Evolutionary conservation across 2,888 invertebrate genomes (phyloP).

Genomic region (Silvanus unidentatus): DNA sequence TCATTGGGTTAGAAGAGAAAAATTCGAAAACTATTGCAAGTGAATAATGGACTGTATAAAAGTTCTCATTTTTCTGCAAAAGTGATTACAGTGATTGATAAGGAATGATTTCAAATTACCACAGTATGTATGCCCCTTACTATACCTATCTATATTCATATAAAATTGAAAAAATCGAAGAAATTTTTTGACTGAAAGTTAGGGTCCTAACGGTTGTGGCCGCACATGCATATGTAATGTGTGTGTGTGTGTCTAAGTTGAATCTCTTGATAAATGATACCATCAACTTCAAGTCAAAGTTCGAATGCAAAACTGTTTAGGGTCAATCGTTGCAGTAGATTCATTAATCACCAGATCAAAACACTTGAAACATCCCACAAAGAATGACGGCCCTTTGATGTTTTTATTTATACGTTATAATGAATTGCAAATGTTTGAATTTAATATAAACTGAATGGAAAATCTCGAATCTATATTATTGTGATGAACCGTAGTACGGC

Average conservation of each 20-base stretch:
- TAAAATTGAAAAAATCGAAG: conserved; percentile 1
- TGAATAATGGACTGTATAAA: conserved; percentile 3
- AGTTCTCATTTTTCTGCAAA: conserved; percentile 2
- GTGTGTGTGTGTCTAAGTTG: background rate
- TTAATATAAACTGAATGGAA: too few species aligned
- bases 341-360: conserved; percentile 25
- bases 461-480: too few species aligned
- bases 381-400: too few species aligned
- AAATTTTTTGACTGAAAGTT: background rate
- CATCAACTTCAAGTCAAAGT: conserved; percentile 28
- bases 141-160: background rate
- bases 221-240: too few species aligned
- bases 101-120: conserved; percentile 3
- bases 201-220: too few species aligned
- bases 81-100: conserved; percentile 6
- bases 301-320: conserved; percentile 31
- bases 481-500: too few species aligned
- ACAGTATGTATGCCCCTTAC: background rate
- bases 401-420: too few species aligned
- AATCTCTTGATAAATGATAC: conserved; percentile 28
- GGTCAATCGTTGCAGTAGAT: conserved; percentile 27
- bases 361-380: background rate
- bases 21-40: background rate
- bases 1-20: too few species aligned
- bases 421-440: too few species aligned